These are phyloP conservation scores for Vollenhovia emeryi DNA, from an alignment of 1,140 invertebrate species.

Conservation along the genomic window DNA sequence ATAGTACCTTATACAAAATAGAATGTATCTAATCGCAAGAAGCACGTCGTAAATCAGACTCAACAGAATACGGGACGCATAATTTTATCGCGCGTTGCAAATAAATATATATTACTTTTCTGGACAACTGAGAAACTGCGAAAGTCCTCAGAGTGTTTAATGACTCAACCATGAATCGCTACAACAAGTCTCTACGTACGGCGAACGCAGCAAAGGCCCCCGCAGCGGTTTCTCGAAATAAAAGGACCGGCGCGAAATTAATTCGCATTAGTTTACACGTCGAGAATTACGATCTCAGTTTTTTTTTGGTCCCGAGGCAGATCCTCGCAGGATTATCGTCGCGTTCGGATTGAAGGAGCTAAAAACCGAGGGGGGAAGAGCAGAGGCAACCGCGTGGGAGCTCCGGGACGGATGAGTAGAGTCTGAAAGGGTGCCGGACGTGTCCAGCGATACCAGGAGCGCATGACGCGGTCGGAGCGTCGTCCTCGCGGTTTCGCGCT, in stretches of 20 bases:
- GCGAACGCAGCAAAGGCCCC: background rate
- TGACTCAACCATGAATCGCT: background rate
- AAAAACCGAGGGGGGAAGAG: conserved; percentile 13
- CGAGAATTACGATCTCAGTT: background rate
- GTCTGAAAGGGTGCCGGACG: conserved; percentile 73
- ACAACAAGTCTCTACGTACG: background rate
- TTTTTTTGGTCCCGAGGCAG: background rate
- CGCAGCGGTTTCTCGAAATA: background rate
- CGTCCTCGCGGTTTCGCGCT: conserved; percentile 61
- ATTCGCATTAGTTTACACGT: background rate
- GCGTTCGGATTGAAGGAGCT: background rate
- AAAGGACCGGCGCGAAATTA: background rate
- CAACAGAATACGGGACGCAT: background rate
- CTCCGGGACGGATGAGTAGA: background rate
- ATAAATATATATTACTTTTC: background rate
- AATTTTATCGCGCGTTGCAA: background rate
- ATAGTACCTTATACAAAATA: too few relatives aligned
- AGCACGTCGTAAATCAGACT: too few relatives aligned
- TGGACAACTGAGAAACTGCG: background rate
- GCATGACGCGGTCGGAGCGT: conserved; percentile 63
- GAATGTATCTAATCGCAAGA: too few relatives aligned
- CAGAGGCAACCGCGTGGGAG: too few relatives aligned
- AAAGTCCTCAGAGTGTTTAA: background rate
- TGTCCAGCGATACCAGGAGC: conserved; percentile 77
- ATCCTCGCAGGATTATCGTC: background rate